Base-by-base conservation (phyloP, 2,113 vertebrate genomes). In the Oreochromis niloticus region DNA sequence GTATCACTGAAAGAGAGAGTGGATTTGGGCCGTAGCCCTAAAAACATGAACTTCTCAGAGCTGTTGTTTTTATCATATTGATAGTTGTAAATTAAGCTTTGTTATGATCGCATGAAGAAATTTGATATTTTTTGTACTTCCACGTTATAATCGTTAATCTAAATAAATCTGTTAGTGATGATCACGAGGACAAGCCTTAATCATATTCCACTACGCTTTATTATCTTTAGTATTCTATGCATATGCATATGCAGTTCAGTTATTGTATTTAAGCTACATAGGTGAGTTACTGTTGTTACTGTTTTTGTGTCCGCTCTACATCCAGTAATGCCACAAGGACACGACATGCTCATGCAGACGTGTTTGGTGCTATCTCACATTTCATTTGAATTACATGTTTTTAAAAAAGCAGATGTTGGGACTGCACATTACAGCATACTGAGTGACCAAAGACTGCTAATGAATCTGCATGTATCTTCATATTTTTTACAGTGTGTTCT, bases 331-430 rank as follows among this genome's bases (percentile, higher is more conserved):
- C 30, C 81, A 78, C 73, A 24, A 41, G 56, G 55, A 87, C 24
- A 57, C 39, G 83, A 46, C 6, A 73, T 55, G 56, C 57, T 86
- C 59, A 52, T 71, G 34, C 83, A 54, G 41, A 75, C 16, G 54
- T 85, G 39, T 89, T 89, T 82, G 93, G 89, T 93, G 92, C 90
- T 93, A 81, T 81, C 59, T 81, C 27, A 88, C 87, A 24, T 90
- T 88, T 78, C 22, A 43, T 88, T 89, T 81, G 19, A 83, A 81
- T 30, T 24, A 55, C 9, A 34, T 48, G 4, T 55, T 7, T 43
- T 3, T 48, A 3, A 73, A 34, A 80, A 50, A 32, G 4, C 17
- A 46, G 66, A 52, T 66, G 43, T 82, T 39, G 80, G 16, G 48
- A 87, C 85, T 81, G 88, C 78, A 80, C 46, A 56, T 85, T 79